phyloP scores from a whole-genome alignment of 2,797 vertebrate species.

The Acropternis orthonyx region DNA sequence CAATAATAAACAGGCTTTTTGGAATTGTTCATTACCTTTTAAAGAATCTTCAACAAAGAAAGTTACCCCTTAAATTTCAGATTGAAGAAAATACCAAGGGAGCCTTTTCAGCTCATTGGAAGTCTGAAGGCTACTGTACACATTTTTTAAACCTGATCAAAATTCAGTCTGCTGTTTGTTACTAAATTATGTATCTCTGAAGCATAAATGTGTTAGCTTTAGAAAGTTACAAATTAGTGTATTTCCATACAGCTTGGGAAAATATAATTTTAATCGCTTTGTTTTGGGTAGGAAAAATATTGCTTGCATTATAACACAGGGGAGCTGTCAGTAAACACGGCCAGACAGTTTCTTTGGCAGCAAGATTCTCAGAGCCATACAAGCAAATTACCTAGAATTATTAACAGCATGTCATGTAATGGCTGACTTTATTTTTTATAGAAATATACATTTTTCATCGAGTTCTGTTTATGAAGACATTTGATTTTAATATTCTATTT shows the following conservation, averaged over 20 bases:
- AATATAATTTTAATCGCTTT: conserved; percentile 75
- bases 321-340: conserved; percentile 57
- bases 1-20: conserved; percentile 57
- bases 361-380: conserved; percentile 29
- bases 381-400: conserved; percentile 55
- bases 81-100: conserved; percentile 60
- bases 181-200: conserved; percentile 82
- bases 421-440: not conserved
- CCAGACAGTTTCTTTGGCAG: conserved; percentile 58
- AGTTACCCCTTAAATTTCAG: conserved; percentile 58
- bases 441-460: not conserved
- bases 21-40: conserved; percentile 58
- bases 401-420: conserved; percentile 23
- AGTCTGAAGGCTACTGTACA: conserved; percentile 75
- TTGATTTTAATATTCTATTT: conserved; percentile 44
- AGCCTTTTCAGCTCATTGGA: conserved; percentile 74
- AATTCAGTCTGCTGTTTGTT: conserved; percentile 79
- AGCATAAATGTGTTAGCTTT: conserved; percentile 79
- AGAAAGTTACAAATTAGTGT: conserved; percentile 80
- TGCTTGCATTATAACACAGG: conserved; percentile 72
- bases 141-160: conserved; percentile 77
- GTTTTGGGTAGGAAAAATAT: conserved; percentile 70
- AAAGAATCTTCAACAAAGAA: conserved; percentile 60
- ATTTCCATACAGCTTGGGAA: conserved; percentile 81
- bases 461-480: conserved; percentile 6